Percentiles rank a stretch among this genome's conserved stretches.
Evolutionary conservation across 2,888 invertebrate species (phyloP).

Genomic region (Philonicus albiceps): DNA sequence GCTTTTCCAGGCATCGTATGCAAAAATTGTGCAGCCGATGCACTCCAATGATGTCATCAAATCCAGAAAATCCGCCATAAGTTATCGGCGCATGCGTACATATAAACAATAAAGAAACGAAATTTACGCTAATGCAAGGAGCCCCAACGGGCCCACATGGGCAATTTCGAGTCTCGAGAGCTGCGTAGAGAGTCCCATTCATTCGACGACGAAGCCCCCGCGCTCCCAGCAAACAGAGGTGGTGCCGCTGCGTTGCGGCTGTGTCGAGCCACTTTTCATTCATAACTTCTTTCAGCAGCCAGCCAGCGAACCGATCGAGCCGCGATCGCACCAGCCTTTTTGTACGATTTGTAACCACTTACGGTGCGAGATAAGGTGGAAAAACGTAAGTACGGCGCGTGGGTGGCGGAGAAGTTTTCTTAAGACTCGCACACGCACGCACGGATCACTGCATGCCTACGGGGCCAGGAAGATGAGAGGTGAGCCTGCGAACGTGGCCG

Average conservation of each 20-base stretch:
- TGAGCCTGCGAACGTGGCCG: constrained; percentile 2
- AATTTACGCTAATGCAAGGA: constrained; percentile 36
- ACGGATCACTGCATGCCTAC: not conserved
- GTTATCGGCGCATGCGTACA: constrained; percentile 20
- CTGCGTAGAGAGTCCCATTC: constrained; percentile 18
- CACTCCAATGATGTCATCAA: constrained; percentile 38
- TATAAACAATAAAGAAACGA: constrained; percentile 25
- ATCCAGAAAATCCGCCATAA: not conserved
- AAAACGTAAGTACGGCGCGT: constrained; percentile 17
- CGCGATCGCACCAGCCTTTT: constrained; percentile 1
- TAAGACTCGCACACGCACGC: not conserved
- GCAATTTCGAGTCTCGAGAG: constrained; percentile 17
- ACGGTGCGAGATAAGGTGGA: constrained; percentile 37
- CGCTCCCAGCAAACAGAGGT: not conserved
- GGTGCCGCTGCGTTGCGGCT: not conserved
- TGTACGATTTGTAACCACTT: constrained; percentile 36
- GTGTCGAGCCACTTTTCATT: constrained; percentile 33
- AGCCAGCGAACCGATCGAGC: not conserved
- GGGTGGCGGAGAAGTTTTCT: constrained; percentile 19
- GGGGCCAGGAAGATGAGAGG: constrained; percentile 19
- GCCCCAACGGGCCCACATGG: not conserved
- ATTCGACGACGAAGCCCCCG: constrained; percentile 17
- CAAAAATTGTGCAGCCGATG: not conserved
- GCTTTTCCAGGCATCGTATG: not conserved
- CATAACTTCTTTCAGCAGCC: not conserved